Percentiles rank a stretch among this genome's conserved stretches.
Evolutionary conservation across 2,113 vertebrate species (phyloP).

Genomic region (Oreochromis spilurus): DNA sequence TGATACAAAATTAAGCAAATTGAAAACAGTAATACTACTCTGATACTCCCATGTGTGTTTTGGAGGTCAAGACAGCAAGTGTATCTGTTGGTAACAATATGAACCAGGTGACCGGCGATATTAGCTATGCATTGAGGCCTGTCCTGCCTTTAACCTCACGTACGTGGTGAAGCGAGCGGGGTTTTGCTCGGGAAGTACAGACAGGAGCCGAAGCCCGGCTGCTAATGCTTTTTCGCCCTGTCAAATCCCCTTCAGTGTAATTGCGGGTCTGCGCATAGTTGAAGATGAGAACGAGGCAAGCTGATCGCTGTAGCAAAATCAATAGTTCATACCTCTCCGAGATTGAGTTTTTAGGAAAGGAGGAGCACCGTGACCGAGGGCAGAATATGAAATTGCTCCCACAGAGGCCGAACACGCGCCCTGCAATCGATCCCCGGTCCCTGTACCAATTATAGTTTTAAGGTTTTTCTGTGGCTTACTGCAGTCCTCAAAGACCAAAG

Average conservation of each 20-base stretch:
- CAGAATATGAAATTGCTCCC: slow-evolving; percentile 63
- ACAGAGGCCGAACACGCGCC: not conserved
- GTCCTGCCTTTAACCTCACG: slow-evolving; percentile 31
- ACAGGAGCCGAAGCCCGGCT: slow-evolving; percentile 13
- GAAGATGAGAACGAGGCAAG: slow-evolving; percentile 32
- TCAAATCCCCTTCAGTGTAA: slow-evolving; percentile 52
- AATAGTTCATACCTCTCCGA: slow-evolving; percentile 66
- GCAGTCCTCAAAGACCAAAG: slow-evolving; percentile 46
- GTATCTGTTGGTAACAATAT: not conserved
- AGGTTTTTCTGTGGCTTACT: slow-evolving; percentile 48
- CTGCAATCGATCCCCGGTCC: slow-evolving; percentile 44
- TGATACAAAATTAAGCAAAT: not conserved
- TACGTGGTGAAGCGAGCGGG: not conserved
- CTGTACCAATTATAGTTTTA: slow-evolving; percentile 65
- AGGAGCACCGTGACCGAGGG: slow-evolving; percentile 43
- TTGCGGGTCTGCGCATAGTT: slow-evolving; percentile 51
- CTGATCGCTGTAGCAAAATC: slow-evolving; percentile 53
- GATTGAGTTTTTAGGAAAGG: slow-evolving; percentile 65
- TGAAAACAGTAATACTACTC: not conserved
- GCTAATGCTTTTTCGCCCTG: slow-evolving; percentile 35
- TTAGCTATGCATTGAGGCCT: slow-evolving; percentile 47
- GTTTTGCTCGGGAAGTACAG: slow-evolving; percentile 28
- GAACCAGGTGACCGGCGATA: slow-evolving; percentile 23
- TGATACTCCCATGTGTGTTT: not conserved
- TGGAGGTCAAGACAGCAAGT: slow-evolving; percentile 10